Percentiles rank a stretch among this genome's conserved stretches.
phyloP scores from a whole-genome alignment of 2,797 vertebrate genomes.

The Oreochromis mossambicus region DNA sequence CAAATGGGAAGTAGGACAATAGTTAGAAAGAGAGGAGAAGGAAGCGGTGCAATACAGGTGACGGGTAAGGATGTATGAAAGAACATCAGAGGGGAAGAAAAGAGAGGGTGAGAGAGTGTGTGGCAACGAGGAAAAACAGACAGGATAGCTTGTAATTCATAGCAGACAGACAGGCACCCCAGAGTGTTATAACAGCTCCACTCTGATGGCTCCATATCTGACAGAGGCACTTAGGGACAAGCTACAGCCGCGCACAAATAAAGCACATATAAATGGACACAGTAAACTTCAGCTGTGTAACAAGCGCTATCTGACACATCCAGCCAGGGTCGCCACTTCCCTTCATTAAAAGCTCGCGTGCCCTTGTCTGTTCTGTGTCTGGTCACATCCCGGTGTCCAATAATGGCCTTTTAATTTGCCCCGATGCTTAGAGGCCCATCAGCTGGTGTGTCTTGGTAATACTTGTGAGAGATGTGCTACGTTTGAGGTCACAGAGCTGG shows the following conservation, averaged over 20 bases:
- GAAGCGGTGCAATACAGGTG: background rate
- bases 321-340: conserved; percentile 1
- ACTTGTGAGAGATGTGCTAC: conserved; percentile 10
- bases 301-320: background rate
- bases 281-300: background rate
- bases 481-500: conserved; percentile 43
- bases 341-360: conserved; percentile 55
- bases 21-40: background rate
- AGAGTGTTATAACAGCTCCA: conserved; percentile 39
- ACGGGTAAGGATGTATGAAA: conserved; percentile 4
- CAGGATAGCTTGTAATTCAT: conserved; percentile 40
- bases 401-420: conserved; percentile 71
- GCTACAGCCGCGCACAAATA: background rate
- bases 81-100: background rate
- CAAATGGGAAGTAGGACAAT: background rate
- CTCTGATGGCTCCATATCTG: conserved; percentile 45
- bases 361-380: conserved; percentile 45
- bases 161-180: conserved; percentile 33
- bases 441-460: conserved; percentile 32
- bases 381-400: conserved; percentile 42
- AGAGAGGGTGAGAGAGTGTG: background rate
- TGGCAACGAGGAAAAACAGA: background rate
- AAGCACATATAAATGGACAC: background rate
- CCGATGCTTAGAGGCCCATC: conserved; percentile 46
- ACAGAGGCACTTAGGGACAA: conserved; percentile 46